Conservation (phyloP, 2,888 invertebrate species). For the Oligia fasciuncula region DNA sequence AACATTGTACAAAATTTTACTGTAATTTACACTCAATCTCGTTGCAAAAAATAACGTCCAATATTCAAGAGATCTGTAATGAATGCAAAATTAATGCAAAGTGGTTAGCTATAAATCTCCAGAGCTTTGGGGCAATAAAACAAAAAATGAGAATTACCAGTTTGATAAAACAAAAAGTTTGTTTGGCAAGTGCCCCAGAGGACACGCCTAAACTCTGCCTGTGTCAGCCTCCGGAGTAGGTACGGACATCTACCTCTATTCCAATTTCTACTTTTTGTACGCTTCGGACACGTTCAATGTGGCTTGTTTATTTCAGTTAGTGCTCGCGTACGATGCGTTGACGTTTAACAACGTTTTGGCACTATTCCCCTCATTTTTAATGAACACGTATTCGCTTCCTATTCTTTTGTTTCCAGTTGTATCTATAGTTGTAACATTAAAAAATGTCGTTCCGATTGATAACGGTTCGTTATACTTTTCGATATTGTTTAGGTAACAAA, state of each 20-base stretch:
- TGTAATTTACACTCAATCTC: slow-evolving; percentile 78
- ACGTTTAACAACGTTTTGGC: slow-evolving; percentile 33
- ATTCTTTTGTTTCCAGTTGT: slow-evolving; percentile 35
- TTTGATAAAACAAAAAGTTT: slow-evolving; percentile 88
- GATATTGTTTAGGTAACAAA: slow-evolving; percentile 6
- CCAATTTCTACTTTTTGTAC: slow-evolving; percentile 75
- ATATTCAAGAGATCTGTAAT: slow-evolving; percentile 85
- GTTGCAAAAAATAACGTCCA: slow-evolving; percentile 75
- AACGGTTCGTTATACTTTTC: slow-evolving; percentile 18
- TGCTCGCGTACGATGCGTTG: slow-evolving; percentile 22
- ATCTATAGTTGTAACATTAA: slow-evolving; percentile 25
- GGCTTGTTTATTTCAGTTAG: slow-evolving; percentile 64
- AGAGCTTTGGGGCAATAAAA: slow-evolving; percentile 86
- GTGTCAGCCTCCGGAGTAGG: slow-evolving; percentile 63
- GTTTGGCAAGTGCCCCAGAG: slow-evolving; percentile 84
- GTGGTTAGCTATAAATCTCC: slow-evolving; percentile 86
- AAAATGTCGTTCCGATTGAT: slow-evolving; percentile 23
- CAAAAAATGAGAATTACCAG: slow-evolving; percentile 88
- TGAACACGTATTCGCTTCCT: slow-evolving; percentile 28
- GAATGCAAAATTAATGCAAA: slow-evolving; percentile 89
- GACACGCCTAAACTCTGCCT: slow-evolving; percentile 74
- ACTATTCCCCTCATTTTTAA: slow-evolving; percentile 31
- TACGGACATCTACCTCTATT: slow-evolving; percentile 71
- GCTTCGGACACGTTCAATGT: slow-evolving; percentile 68
- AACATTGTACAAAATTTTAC: slow-evolving; percentile 70